phyloP scores from a whole-genome alignment of 2,797 vertebrate species.

The Notolepis coatsorum region DNA sequence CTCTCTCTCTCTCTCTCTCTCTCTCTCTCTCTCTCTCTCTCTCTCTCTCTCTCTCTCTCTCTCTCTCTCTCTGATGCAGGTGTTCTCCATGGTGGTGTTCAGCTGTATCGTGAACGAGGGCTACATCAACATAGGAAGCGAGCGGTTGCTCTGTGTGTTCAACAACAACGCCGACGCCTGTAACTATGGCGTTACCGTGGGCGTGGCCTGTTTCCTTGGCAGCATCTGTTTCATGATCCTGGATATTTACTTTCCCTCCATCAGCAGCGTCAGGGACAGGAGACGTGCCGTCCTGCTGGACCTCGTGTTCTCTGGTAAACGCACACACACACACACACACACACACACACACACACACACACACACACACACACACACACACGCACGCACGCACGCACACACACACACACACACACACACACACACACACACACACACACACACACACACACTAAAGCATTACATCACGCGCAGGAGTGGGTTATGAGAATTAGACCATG shows the following conservation, averaged over 20 bases:
- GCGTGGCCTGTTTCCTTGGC: constrained; percentile 91
- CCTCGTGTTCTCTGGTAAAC: constrained; percentile 90
- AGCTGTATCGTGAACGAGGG: constrained; percentile 96
- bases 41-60: not conserved
- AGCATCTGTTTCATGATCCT: constrained; percentile 89
- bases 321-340: not conserved
- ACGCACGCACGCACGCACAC: not conserved
- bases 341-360: not conserved
- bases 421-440: not conserved
- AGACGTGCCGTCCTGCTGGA: constrained; percentile 90
- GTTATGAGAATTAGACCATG: too few species aligned
- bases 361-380: not conserved
- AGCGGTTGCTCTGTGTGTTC: constrained; percentile 89
- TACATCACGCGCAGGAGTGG: too few species aligned
- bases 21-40: not conserved
- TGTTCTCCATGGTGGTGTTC: constrained; percentile 96
- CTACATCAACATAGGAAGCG: constrained; percentile 89
- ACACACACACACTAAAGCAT: not conserved
- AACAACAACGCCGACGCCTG: constrained; percentile 93
- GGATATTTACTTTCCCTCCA: constrained; percentile 93
- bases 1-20: not conserved
- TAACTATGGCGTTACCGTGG: constrained; percentile 90
- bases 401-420: not conserved
- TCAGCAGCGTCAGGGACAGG: constrained; percentile 94
- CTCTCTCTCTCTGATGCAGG: constrained; percentile 53